Conservation (phyloP, 1,140 invertebrate genomes). For the Drosophila prosaltans region DNA sequence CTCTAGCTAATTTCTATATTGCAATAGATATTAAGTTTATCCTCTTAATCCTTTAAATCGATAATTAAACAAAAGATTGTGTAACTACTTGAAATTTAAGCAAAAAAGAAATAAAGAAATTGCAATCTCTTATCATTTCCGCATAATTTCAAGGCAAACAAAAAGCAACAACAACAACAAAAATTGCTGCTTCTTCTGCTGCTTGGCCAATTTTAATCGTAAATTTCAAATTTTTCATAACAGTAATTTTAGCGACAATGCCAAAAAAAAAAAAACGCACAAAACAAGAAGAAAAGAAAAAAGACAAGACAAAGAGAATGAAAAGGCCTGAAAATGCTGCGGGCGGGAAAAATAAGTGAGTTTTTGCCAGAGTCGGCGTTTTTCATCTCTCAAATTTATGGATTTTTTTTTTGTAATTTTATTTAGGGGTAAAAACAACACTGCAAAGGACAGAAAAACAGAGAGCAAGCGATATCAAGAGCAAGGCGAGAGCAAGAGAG, state of each 20-base stretch:
- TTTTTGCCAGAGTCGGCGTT: constrained; percentile 73
- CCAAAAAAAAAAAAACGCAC: constrained; percentile 29
- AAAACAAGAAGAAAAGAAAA: constrained; percentile 28
- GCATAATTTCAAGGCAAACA: constrained; percentile 42
- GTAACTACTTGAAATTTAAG: constrained; percentile 21
- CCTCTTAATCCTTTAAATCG: background rate
- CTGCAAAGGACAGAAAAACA: background rate
- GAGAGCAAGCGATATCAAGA: background rate
- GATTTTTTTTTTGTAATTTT: constrained; percentile 63
- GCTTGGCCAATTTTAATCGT: constrained; percentile 65
- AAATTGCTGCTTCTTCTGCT: constrained; percentile 44
- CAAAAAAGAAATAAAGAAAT: constrained; percentile 44
- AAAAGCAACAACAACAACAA: constrained; percentile 20
- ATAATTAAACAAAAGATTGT: background rate
- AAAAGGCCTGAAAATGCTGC: constrained; percentile 43
- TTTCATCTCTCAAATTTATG: constrained; percentile 78
- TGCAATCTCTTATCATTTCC: constrained; percentile 61
- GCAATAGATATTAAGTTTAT: no score
- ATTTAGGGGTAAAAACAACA: constrained; percentile 54
- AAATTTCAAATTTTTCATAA: constrained; percentile 82
- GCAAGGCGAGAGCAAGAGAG: constrained; percentile 2
- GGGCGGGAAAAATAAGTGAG: constrained; percentile 43
- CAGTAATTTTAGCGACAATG: constrained; percentile 72
- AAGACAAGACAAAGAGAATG: constrained; percentile 24
- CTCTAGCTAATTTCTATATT: no score